These are phyloP conservation scores for Cygnus buccinator DNA, from an alignment of 2,113 vertebrate genomes.

Conservation along the genomic window DNA sequence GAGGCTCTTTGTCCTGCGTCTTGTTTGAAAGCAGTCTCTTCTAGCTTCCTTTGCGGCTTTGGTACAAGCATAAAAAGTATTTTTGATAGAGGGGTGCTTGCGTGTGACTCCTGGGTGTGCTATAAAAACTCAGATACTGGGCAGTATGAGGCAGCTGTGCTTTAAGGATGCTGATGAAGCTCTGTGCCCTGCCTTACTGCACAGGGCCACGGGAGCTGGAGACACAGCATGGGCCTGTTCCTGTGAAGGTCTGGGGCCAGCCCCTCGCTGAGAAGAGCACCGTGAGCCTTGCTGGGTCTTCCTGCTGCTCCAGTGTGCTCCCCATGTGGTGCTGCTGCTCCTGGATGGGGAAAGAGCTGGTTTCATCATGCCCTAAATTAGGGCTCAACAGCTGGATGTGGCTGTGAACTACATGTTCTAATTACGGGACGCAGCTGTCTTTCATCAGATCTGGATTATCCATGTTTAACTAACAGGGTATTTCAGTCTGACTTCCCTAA, in stretches of 20 bases:
- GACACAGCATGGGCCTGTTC: background rate
- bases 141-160: background rate
- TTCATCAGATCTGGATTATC: background rate
- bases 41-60: background rate
- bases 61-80: background rate
- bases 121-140: rapidly evolving
- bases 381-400: background rate
- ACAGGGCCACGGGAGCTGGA: background rate
- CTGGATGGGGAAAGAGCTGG: background rate
- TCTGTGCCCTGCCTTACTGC: background rate
- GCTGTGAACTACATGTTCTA: background rate
- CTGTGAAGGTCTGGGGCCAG: background rate
- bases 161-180: background rate
- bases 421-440: background rate
- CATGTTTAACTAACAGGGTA: background rate
- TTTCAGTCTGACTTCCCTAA: background rate
- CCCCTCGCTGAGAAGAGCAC: background rate
- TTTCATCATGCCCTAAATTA: background rate
- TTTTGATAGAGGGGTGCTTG: background rate
- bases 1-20: background rate
- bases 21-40: background rate
- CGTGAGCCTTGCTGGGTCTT: background rate
- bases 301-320: rapidly evolving
- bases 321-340: background rate
- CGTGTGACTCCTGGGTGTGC: background rate